phyloP scores from a whole-genome alignment of 1,140 invertebrate species.

The Tetramorium simillimum region DNA sequence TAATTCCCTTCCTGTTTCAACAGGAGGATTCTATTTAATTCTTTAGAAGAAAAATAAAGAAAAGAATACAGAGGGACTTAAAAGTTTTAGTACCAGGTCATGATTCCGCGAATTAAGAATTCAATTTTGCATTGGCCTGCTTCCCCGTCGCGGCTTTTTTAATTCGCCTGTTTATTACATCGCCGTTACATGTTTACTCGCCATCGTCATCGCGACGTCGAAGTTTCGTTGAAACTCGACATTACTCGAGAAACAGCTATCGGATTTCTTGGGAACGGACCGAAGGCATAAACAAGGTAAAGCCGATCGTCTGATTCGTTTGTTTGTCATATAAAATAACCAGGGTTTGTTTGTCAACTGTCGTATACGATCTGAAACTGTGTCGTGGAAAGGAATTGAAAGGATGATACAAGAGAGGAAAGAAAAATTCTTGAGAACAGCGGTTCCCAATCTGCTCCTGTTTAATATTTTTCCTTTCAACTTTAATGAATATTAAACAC shows the following conservation, averaged over 20 bases:
- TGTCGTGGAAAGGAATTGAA: constrained; percentile 17
- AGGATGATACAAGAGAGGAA: background rate
- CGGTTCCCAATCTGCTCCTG: background rate
- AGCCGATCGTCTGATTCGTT: constrained; percentile 56
- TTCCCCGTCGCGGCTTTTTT: constrained; percentile 11
- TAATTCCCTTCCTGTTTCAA: constrained; percentile 16
- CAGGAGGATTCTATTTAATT: constrained; percentile 32
- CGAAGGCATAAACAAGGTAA: constrained; percentile 44
- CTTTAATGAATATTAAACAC: constrained; percentile 10
- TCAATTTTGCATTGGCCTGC: constrained; percentile 9
- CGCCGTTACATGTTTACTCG: constrained; percentile 12
- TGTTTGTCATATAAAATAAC: constrained; percentile 68
- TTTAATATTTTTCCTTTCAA: background rate
- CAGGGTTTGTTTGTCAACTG: constrained; percentile 61
- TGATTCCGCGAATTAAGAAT: constrained; percentile 36
- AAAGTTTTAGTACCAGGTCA: background rate
- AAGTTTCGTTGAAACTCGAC: constrained; percentile 9
- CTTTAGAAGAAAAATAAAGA: constrained; percentile 8
- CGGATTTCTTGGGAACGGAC: constrained; percentile 51
- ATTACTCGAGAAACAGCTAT: constrained; percentile 46
- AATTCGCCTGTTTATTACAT: constrained; percentile 36
- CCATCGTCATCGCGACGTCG: background rate
- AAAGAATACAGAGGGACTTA: background rate
- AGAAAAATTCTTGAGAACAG: background rate
- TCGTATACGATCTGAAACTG: constrained; percentile 53